Base-by-base conservation (phyloP, 2,888 invertebrate genomes). In the Hydroisotoma schaefferi region DNA sequence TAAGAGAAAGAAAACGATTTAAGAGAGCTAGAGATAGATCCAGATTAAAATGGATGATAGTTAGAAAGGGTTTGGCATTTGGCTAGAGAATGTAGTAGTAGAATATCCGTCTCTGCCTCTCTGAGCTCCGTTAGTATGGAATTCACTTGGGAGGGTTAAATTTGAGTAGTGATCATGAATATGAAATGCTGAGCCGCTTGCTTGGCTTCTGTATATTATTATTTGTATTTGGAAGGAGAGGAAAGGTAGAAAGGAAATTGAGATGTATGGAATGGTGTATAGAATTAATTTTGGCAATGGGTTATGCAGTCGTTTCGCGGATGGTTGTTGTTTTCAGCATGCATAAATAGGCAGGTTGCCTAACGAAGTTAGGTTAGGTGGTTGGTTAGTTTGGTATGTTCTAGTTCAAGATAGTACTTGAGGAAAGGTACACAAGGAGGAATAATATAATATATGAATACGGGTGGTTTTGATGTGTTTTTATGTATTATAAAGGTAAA, bases 261-360 rank as follows among this genome's bases (percentile, higher is more conserved):
- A 62, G 62, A 62, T 62, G 57, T 57, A 57, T 62, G 57, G 40
- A 55, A 37, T 40, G 29, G 46, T 33, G 53, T 56, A 46, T 59
- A 47, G 59, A 59, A 59, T 63, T 59, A 63, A 63, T 63, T 63
- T 63, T 63, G 59, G 57, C 63, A 63, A 54, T 63, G 59, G 51
- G 52, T 55, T 54, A 49, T 43, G 52, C 37, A 58, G 51, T 62
- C 55, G 58, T 57, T 58, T 62, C 51, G 52, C 55, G 55, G 58
- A 55, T 62, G 51, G 55, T 57, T 62, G 49, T 62, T 61, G 57
- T 61, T 61, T 57, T 55, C 55, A 52, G 55, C 40, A 38, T 62
- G 58, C 58, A 62, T 62, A 48, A 48, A 28, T 26, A 48, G 48
- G 29, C 23, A 48, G 27, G 28, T 46, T 46, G 12, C 22, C 20